These are phyloP conservation scores for Hyposmocoma kahamanoa DNA, from an alignment of 1,140 invertebrate species.

Conservation along the genomic window DNA sequence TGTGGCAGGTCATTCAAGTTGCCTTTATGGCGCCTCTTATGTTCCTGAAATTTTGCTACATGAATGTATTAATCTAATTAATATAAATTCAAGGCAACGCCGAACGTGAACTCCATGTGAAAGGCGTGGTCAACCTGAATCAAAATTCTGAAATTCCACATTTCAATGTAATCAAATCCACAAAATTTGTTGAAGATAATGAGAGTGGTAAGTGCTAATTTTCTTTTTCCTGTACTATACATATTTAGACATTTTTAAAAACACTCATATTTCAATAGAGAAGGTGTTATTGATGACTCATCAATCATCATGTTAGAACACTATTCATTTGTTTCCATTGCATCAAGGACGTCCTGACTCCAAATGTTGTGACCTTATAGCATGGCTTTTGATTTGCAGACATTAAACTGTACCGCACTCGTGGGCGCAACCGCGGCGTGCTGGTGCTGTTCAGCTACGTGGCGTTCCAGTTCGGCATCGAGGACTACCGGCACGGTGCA, in stretches of 20 bases:
- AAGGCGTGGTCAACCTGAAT: too few relatives aligned
- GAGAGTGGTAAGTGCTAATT: conserved; percentile 15
- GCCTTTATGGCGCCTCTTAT: too few relatives aligned
- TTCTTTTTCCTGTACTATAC: background rate
- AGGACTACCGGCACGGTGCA: conserved; percentile 43
- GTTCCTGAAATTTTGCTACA: too few relatives aligned
- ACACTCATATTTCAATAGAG: background rate
- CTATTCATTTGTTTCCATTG: too few relatives aligned
- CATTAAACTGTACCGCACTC: conserved; percentile 44
- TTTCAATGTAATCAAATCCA: conserved; percentile 38
- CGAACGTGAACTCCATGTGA: too few relatives aligned
- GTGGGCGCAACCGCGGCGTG: conserved; percentile 44
- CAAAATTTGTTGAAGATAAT: conserved; percentile 35
- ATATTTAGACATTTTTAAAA: background rate
- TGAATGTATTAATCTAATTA: too few relatives aligned
- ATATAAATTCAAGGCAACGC: too few relatives aligned
- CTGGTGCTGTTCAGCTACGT: conserved; percentile 59
- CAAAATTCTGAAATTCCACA: conserved; percentile 24
- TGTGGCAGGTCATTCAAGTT: too few relatives aligned
- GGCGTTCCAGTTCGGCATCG: conserved; percentile 41
- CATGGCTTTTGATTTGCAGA: conserved; percentile 21
- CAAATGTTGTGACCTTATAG: too few relatives aligned
- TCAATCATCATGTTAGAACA: too few relatives aligned
- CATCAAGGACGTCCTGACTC: too few relatives aligned
- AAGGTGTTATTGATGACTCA: too few relatives aligned